Base-by-base conservation (phyloP, 1,140 invertebrate genomes). In the Cydia splendana region DNA sequence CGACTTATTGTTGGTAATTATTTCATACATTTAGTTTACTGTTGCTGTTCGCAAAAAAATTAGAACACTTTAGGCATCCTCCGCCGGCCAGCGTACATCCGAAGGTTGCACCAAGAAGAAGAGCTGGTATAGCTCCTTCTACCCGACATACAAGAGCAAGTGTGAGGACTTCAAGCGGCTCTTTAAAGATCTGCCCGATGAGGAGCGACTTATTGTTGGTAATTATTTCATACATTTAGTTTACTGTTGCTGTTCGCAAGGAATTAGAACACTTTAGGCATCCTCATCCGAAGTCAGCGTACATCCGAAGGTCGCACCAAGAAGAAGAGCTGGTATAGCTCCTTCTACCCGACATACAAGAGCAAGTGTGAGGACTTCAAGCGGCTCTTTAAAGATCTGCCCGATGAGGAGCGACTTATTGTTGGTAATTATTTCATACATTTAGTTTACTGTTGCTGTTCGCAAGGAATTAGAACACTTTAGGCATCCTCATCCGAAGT, bases 121-220 rank as follows among this genome's bases (percentile, higher is more conserved):
- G 84, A 96, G 96, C 77, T 98, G 97, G 96, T 98, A 97, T 90
- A 97, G 96, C 90, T 95, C 98, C 53, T 94, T 98, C 48, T 98
- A 98, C 93, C 97, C 98, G 42, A 98, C 97, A 0, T 99, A 99
- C 88, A 99, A 99, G 93, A 98, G 97, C 69, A 95, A 97, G 79
- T 97, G 96, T 51, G 97, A 98, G 83, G 98, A 99, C 91, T 99
- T 99, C 88, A 98, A 97, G 87, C 95, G 96, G 88, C 95, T 98
- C 80, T 99, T 99, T 91, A 98, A 98, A 92, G 97, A 98, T 77
- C 95, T 99, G 73, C 98, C 98, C 24, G 95, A 96, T 83, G 97
- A 98, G 86, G 98, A 99, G 92, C 94, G 98, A 83, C 95, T 99
- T 77, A 96, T 99, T 90, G 98, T 98, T 85, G 98, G 98, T 98